A percentile compares a stretch with the other conserved stretches of the same genome.
Evolutionary conservation across 1,140 invertebrate genomes (phyloP).

Genomic region (Andricus grossulariae): DNA sequence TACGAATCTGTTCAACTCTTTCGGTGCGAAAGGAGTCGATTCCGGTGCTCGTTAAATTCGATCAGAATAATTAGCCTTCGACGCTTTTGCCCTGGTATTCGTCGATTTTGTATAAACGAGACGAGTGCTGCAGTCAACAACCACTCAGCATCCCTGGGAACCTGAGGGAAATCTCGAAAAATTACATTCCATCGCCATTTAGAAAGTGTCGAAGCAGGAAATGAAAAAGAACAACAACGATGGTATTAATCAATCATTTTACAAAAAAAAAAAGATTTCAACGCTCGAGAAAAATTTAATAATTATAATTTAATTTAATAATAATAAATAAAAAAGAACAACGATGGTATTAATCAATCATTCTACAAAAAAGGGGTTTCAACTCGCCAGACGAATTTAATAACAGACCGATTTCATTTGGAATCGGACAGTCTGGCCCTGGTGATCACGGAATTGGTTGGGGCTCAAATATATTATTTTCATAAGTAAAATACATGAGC

Average conservation of each 20-base stretch:
- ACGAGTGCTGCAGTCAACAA: too few species aligned
- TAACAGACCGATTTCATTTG: too few species aligned
- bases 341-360: too few species aligned
- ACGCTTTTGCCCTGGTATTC: constrained; percentile 9
- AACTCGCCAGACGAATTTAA: too few species aligned
- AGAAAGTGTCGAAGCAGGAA: constrained; percentile 10
- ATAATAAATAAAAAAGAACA: too few species aligned
- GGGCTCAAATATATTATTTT: too few species aligned
- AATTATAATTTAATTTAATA: too few species aligned
- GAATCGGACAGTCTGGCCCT: too few species aligned
- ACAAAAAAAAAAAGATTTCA: background rate
- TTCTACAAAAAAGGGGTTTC: too few species aligned
- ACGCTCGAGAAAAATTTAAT: too few species aligned
- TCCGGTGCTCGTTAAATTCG: constrained; percentile 9
- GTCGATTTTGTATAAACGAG: background rate
- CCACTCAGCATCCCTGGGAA: background rate
- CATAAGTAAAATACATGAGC: too few species aligned
- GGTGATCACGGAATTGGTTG: too few species aligned
- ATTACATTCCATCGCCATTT: background rate
- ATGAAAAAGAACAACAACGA: background rate
- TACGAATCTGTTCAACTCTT: constrained; percentile 8
- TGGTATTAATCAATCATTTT: background rate
- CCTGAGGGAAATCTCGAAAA: background rate
- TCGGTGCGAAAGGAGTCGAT: background rate
- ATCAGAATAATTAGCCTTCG: constrained; percentile 17